These are phyloP conservation scores for Butorides virescens DNA, from an alignment of 2,113 vertebrate species.

Conservation along the genomic window DNA sequence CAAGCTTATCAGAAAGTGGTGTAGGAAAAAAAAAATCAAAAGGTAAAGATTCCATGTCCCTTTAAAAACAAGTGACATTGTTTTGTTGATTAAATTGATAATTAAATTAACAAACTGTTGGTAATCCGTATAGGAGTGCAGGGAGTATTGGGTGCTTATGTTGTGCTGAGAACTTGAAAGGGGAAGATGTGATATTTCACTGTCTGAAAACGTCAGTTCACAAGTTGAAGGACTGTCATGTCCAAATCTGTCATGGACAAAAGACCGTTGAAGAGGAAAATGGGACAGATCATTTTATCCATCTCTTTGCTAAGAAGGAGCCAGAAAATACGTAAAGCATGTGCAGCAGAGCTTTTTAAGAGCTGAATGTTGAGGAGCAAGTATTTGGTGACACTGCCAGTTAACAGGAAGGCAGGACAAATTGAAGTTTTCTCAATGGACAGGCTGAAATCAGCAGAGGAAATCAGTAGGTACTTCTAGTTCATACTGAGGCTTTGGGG, in stretches of 20 bases:
- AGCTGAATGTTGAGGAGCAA: background rate
- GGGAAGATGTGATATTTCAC: background rate
- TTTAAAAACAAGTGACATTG: background rate
- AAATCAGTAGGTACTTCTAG: background rate
- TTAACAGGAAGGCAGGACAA: background rate
- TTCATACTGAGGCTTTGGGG: background rate
- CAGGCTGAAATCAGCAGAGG: background rate
- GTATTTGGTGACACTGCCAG: background rate
- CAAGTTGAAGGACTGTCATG: background rate
- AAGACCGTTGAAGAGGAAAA: background rate
- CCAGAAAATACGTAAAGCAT: background rate
- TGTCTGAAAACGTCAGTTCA: background rate
- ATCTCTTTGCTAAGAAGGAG: background rate
- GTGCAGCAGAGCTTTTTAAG: background rate
- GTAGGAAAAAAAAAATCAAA: background rate
- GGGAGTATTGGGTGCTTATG: background rate
- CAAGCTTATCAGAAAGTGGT: background rate
- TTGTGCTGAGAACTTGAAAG: background rate
- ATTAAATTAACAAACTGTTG: background rate
- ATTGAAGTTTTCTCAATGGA: background rate
- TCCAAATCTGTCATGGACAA: background rate
- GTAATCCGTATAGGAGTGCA: background rate
- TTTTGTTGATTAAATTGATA: background rate
- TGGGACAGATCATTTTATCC: background rate
- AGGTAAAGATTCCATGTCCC: background rate